Conservation (phyloP, 2,797 vertebrate genomes). For the Neostethus bicornis region DNA sequence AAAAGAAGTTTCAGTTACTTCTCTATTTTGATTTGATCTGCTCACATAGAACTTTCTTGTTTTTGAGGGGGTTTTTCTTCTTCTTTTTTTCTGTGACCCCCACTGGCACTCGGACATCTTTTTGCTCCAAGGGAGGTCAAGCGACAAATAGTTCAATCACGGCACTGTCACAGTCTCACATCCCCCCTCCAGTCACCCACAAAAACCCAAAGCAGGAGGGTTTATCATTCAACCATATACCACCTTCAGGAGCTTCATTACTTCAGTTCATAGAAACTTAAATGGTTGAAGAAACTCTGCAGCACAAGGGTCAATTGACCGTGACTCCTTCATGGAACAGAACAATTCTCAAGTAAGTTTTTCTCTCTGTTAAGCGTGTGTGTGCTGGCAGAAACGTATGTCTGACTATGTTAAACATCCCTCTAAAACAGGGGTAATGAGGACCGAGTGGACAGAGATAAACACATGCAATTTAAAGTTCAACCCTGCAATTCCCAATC, state of each 20-base stretch:
- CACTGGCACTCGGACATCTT: constrained; percentile 81
- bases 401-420: constrained; percentile 34
- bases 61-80: constrained; percentile 8
- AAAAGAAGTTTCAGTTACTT: constrained; percentile 1
- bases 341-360: constrained; percentile 11
- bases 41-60: constrained; percentile 6
- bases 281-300: constrained; percentile 90
- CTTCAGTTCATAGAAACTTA: constrained; percentile 87
- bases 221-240: constrained; percentile 93
- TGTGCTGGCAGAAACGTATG: constrained; percentile 33
- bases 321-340: constrained; percentile 65
- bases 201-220: constrained; percentile 60
- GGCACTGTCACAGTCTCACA: constrained; percentile 86
- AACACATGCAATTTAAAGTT: constrained; percentile 68
- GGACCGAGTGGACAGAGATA: constrained; percentile 48
- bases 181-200: constrained; percentile 52
- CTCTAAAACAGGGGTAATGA: constrained; percentile 48
- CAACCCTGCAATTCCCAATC: constrained; percentile 57
- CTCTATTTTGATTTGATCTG: constrained; percentile 74
- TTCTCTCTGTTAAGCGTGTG: constrained; percentile 13
- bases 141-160: constrained; percentile 95
- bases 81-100: constrained; percentile 73
- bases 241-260: constrained; percentile 88
- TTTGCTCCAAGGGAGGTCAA: constrained; percentile 88
- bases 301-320: constrained; percentile 88